Percentiles rank a stretch among this genome's conserved stretches.
These are phyloP conservation scores for Clarias macrocephalus DNA, from an alignment of 2,113 vertebrate genomes.

Conservation along the genomic window DNA sequence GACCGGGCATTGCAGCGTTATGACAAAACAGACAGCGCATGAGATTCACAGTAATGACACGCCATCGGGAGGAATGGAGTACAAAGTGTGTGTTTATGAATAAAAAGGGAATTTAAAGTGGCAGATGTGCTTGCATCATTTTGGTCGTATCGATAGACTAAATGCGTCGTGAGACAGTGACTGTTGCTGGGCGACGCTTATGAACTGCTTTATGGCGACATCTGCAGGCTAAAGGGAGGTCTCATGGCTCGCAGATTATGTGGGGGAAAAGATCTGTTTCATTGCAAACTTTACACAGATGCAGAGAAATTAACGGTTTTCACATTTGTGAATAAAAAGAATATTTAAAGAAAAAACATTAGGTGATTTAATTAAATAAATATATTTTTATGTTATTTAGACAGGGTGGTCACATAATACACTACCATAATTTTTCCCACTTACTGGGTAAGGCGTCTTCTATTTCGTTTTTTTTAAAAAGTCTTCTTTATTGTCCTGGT, in stretches of 20 bases:
- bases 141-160: conserved; percentile 23
- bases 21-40: conserved; percentile 18
- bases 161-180: conserved; percentile 46
- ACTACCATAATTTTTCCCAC: not conserved
- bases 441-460: not conserved
- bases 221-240: conserved; percentile 45
- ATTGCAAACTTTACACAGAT: not conserved
- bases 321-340: not conserved
- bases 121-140: conserved; percentile 40
- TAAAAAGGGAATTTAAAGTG: conserved; percentile 24
- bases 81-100: not conserved
- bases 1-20: conserved; percentile 34
- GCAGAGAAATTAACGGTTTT: conserved; percentile 19
- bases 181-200: conserved; percentile 25
- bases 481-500: not conserved
- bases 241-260: not conserved
- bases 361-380: not conserved
- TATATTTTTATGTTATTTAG: not conserved
- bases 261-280: not conserved
- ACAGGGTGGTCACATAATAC: not conserved
- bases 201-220: conserved; percentile 53
- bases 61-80: not conserved
- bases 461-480: too few species aligned
- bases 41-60: conserved; percentile 5
- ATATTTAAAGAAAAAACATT: not conserved